Percentiles rank a stretch among this genome's conserved stretches.
Evolutionary conservation across 1,140 invertebrate genomes (phyloP).

Genomic region (Berghia stephanieae): DNA sequence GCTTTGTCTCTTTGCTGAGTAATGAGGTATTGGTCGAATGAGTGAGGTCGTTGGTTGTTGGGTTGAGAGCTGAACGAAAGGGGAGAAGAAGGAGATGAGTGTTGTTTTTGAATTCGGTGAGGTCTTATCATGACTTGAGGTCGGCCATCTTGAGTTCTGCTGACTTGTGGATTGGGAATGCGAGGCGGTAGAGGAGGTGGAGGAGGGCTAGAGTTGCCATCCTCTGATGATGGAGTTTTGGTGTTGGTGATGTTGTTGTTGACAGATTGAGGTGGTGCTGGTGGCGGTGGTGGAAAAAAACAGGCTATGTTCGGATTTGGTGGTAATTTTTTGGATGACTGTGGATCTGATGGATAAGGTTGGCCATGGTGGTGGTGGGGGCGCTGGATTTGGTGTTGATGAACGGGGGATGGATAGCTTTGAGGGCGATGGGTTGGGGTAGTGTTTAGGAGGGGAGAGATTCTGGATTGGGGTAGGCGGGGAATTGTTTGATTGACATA

Average conservation of each 20-base stretch:
- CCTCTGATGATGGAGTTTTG: too few relatives aligned
- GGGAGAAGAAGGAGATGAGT: neutral
- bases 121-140: conserved; percentile 16
- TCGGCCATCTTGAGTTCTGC: conserved; percentile 5
- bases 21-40: conserved; percentile 31
- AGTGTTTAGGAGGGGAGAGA: neutral
- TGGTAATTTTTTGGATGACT: too few relatives aligned
- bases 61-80: neutral
- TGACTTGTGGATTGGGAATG: conserved; percentile 20
- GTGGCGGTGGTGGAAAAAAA: too few relatives aligned
- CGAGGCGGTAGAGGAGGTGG: conserved; percentile 27
- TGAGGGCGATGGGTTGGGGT: neutral
- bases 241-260: too few relatives aligned
- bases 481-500: conserved; percentile 23
- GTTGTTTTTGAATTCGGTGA: conserved; percentile 1
- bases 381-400: neutral
- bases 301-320: too few relatives aligned
- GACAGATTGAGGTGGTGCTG: too few relatives aligned
- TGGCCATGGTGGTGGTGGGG: neutral
- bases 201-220: neutral
- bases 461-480: neutral
- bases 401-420: neutral
- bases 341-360: neutral
- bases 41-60: conserved; percentile 17
- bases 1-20: neutral